Evolutionary conservation across 2,888 invertebrate species (phyloP).

Genomic region (Sialis lutaria): DNA sequence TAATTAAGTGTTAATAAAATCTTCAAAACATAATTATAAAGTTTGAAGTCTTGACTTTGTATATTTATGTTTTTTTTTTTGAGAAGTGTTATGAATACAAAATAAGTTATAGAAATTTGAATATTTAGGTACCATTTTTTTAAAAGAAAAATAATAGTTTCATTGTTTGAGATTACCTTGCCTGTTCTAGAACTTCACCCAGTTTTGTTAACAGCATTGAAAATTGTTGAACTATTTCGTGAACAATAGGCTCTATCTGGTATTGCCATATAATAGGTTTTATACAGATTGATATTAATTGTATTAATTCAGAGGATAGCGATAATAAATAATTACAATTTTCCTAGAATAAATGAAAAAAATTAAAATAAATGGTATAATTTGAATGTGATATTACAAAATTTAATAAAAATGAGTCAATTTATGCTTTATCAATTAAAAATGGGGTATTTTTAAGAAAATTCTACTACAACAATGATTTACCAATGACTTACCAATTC

Average conservation of each 20-base stretch:
- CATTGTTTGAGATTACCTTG: constrained; percentile 22
- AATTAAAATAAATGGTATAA: no score
- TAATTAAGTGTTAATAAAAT: no score
- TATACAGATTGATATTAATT: constrained; percentile 34
- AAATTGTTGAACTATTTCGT: constrained; percentile 32
- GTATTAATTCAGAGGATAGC: constrained; percentile 30
- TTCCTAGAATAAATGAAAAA: constrained; percentile 23
- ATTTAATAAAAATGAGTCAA: not conserved
- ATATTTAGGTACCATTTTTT: not conserved
- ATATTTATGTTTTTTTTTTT: no score
- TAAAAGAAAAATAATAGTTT: not conserved
- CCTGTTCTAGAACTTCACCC: constrained; percentile 36
- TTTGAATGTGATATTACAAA: no score
- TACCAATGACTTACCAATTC: not conserved
- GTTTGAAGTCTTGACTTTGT: no score
- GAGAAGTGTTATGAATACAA: no score
- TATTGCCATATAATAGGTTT: constrained; percentile 36
- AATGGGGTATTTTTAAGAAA: not conserved
- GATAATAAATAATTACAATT: constrained; percentile 29
- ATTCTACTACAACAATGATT: not conserved
- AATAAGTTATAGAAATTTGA: not conserved
- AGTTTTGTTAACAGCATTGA: constrained; percentile 36
- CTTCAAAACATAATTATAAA: no score
- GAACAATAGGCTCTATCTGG: constrained; percentile 25
- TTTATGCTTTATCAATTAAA: not conserved